Conservation (phyloP, 2,113 vertebrate genomes). For the Phyllostomus hastatus region DNA sequence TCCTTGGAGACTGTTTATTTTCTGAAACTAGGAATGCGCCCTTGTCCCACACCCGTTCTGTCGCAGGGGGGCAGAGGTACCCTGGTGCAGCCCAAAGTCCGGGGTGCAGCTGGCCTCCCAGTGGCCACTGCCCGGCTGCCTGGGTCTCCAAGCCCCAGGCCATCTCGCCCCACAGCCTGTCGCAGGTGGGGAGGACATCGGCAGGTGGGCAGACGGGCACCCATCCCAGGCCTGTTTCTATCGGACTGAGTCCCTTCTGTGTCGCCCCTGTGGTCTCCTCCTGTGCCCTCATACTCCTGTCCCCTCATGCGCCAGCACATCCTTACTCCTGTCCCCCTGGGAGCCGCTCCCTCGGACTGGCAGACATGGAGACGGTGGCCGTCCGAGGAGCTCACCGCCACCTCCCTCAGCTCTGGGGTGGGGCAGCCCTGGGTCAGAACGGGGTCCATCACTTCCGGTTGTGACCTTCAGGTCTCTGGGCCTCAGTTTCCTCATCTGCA, state of each 20-base stretch:
- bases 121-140: fast-evolving
- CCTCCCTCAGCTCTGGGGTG: background rate
- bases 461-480: background rate
- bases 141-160: background rate
- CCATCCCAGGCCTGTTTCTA: background rate
- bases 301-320: fast-evolving
- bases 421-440: background rate
- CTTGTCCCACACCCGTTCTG: background rate
- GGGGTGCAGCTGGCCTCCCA: background rate
- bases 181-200: background rate
- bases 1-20: background rate
- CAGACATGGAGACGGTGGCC: background rate
- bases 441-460: background rate
- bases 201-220: background rate
- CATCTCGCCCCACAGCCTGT: background rate
- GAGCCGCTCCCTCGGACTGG: background rate
- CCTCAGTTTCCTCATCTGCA: background rate
- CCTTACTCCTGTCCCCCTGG: background rate
- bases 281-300: background rate
- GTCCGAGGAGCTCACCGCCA: fast-evolving
- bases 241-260: fast-evolving
- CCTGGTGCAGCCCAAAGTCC: background rate
- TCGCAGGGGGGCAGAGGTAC: background rate
- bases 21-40: background rate
- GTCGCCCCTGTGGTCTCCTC: fast-evolving